Conservation (phyloP, 2,113 vertebrate species). For the Anarhynchus alexandrinus region DNA sequence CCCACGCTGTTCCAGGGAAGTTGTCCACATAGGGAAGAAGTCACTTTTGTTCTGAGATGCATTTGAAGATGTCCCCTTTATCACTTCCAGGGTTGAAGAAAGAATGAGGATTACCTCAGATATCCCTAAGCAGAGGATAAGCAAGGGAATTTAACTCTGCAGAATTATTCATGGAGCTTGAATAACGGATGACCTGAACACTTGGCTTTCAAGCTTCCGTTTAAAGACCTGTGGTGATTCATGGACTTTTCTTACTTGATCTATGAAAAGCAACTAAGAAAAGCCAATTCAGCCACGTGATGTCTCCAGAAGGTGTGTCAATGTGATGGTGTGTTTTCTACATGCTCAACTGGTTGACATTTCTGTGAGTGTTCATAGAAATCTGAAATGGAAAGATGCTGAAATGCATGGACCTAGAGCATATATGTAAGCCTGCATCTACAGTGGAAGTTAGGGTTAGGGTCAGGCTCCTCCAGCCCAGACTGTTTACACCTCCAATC, state of each 20-base stretch:
- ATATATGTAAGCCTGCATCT: background rate
- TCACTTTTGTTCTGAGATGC: background rate
- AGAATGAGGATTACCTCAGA: background rate
- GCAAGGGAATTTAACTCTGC: background rate
- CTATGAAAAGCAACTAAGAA: background rate
- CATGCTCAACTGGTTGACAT: background rate
- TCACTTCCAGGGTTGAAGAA: background rate
- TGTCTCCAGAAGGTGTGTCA: background rate
- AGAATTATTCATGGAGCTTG: background rate
- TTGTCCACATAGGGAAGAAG: background rate
- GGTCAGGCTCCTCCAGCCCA: background rate
- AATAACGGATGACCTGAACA: background rate
- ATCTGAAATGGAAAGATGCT: background rate
- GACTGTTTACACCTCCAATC: background rate
- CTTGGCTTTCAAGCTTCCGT: background rate
- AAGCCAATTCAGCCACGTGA: background rate
- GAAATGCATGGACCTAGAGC: background rate
- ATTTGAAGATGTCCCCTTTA: background rate
- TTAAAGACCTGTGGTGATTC: background rate
- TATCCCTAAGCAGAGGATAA: background rate
- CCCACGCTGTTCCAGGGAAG: background rate
- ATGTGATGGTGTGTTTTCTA: background rate
- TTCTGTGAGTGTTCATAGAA: background rate
- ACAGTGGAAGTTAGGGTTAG: background rate
- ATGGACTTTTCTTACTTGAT: background rate